Conservation (phyloP, 2,888 invertebrate genomes). For the Frankliniella fusca region DNA sequence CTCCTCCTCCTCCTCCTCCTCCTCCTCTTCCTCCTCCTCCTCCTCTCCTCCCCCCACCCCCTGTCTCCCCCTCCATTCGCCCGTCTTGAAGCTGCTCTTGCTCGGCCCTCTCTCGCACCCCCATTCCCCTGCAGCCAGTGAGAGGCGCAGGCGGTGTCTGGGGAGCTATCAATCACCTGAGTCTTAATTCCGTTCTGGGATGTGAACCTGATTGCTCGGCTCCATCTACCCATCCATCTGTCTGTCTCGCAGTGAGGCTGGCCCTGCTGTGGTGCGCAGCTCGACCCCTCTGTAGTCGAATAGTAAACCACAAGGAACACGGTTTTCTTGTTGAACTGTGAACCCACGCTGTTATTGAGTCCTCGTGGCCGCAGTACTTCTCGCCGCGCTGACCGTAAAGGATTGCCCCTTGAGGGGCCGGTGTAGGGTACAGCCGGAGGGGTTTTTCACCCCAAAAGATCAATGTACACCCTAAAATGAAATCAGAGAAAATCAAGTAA, state of each 20-base stretch:
- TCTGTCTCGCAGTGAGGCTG: neutral
- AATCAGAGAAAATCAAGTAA: no score
- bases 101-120: neutral
- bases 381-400: no score
- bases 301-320: no score
- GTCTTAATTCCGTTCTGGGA: conserved; percentile 2
- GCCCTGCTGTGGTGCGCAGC: neutral
- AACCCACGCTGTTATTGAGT: no score
- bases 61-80: no score
- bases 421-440: no score
- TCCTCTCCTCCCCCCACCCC: neutral
- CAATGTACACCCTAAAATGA: no score
- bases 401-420: no score
- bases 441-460: no score
- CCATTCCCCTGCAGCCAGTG: neutral
- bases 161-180: conserved; percentile 12
- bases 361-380: no score
- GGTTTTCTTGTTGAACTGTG: no score
- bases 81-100: neutral
- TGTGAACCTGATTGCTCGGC: conserved; percentile 1
- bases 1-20: neutral
- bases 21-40: neutral
- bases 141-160: neutral
- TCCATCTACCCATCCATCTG: neutral
- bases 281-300: neutral